Base-by-base conservation (phyloP, 2,797 vertebrate species). In the Sternarchorhynchus goeldii region DNA sequence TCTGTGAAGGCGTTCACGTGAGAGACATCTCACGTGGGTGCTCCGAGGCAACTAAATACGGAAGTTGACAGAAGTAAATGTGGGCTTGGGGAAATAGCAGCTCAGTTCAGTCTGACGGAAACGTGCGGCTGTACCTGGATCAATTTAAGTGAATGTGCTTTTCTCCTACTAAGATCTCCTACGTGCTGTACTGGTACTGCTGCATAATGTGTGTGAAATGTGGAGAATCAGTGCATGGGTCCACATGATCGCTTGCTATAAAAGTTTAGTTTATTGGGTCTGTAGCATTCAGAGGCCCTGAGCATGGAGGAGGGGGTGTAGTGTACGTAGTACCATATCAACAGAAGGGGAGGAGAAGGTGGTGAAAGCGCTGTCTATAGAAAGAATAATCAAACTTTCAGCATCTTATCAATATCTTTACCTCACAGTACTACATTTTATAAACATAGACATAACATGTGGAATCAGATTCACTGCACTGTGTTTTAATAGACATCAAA, bases 11-110 rank as follows among this genome's bases (percentile, higher is more conserved):
- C 88, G 29, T 25, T 84, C 86, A 75, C 74, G 87, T 88, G 88
- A 83, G 87, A 90, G 89, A 90, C 85, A 88, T 92, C 91, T 90
- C 79, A 83, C 86, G 77, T 86, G 87, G 76, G 89, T 72, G 77
- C 86, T 86, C 89, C 92, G 91, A 92, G 88, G 25, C 25, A 25
- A 50, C n/a, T n/a, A 90, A 93, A 93, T 92, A 93, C 93, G 92
- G 93, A 93, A 93, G 85, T 88, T 93, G 93, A 93, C 93, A 93
- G 90, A 92, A 93, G 89, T 92, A 93, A 93, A 92, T 59, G 88
- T 76, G 90, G 36, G 89, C 86, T 89, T 84, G 90, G 86, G 89
- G 90, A 85, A 86, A 86, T 82, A 88, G 84, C 85, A 88, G 85
- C 80, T 83, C 79, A 78, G 85, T 84, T 75, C 78, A 63, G 76